A percentile compares a stretch with the other conserved stretches of the same genome.
phyloP scores from a whole-genome alignment of 2,888 invertebrate genomes.

The Orthonevra nobilis region DNA sequence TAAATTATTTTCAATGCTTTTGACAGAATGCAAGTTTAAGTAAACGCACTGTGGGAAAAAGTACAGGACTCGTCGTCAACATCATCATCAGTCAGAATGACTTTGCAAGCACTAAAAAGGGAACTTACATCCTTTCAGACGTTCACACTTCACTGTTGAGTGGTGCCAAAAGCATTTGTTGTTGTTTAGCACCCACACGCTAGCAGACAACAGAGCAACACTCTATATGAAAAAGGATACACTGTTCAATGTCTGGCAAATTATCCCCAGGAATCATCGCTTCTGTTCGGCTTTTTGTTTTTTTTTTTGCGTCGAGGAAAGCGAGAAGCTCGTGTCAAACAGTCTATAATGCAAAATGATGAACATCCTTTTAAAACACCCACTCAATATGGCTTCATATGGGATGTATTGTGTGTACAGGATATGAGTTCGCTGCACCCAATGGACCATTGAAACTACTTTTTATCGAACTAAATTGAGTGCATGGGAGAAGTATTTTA shows the following conservation, averaged over 20 bases:
- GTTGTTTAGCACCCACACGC: background rate
- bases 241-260: conserved; percentile 64
- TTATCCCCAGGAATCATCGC: conserved; percentile 64
- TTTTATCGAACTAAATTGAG: conserved; percentile 57
- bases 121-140: conserved; percentile 24
- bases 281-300: conserved; percentile 32
- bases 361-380: conserved; percentile 42
- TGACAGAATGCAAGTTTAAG: conserved; percentile 59
- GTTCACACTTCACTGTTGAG: background rate
- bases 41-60: background rate
- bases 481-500: conserved; percentile 36
- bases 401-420: no score
- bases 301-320: no score
- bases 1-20: conserved; percentile 70
- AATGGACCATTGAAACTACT: conserved; percentile 38
- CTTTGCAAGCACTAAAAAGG: conserved; percentile 54
- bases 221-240: conserved; percentile 53
- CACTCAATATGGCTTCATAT: no score
- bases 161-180: conserved; percentile 45
- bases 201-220: conserved; percentile 4
- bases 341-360: conserved; percentile 55
- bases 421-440: conserved; percentile 56
- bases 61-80: conserved; percentile 10
- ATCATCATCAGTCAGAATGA: conserved; percentile 56
- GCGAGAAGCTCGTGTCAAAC: conserved; percentile 56